Evolutionary conservation across 2,113 vertebrate genomes (phyloP), one percentile per base, ranked within the genome.

Genomic region (Dipodomys ordii): DNA sequence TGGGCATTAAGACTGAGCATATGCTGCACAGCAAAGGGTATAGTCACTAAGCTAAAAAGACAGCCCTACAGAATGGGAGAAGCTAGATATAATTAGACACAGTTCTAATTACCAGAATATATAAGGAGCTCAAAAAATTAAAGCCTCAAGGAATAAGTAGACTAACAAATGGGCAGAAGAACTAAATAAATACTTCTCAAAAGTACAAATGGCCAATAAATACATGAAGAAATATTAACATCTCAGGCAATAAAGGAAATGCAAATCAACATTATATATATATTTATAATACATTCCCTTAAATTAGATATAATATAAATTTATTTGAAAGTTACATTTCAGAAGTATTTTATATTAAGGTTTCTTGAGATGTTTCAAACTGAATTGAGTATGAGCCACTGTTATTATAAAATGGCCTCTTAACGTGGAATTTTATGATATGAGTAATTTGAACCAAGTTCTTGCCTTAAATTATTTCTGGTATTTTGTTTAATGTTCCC

Each of bases 381-480:
- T 12, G 44, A 88, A 87, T 92, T 88, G 87, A 39, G 76, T 80
- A 30, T n/a, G 95, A 95, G 11, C 67, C 53, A 88, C 88, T 88
- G 44, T 57, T 91, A 72, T 57, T 91, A 72, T 77, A 87, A 94
- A 77, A 62, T 32, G 81, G 44, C 81, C 53, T 95, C 62, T 71
- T 82, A 95, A 77, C 69, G 94, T 88, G 87, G n/a, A 86, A 96
- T 96, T 94, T 87, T 96, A 94, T 91, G 95, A 96, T 90, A 90
- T 7, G 20, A 87, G 35, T 88, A 96, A 93, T 92, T 74, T 0
- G 2, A 96, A 84, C 83, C 39, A 95, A 93, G 84, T 87, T 82
- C 92, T n/a, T 84, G 25, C 67, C 67, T 62, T 95, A 73, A 95
- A 94, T 88, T 91, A 93, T 96, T 97, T 95, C 85, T 93, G 72